Conservation (phyloP, 2,888 invertebrate genomes). For the Lamellibrachia columna region DNA sequence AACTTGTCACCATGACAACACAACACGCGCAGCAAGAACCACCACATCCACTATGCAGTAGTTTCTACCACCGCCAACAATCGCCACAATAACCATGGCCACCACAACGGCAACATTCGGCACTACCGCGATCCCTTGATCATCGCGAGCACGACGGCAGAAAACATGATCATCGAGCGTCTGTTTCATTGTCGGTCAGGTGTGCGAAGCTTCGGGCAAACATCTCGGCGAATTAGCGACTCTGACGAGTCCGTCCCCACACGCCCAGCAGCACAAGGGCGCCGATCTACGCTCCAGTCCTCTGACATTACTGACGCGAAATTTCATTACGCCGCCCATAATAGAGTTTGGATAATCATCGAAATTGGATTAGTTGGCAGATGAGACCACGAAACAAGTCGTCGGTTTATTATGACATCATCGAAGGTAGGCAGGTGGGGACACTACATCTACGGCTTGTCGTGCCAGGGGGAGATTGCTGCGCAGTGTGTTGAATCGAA, state of each 20-base stretch:
- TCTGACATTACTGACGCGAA: neutral
- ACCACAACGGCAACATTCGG: neutral
- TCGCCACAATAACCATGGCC: neutral
- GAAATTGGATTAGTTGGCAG: neutral
- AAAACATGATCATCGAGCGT: neutral
- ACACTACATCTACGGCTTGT: neutral
- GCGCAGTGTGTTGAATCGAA: neutral
- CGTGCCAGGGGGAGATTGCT: neutral
- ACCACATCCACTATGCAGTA: neutral
- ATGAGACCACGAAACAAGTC: neutral
- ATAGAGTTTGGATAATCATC: conserved; percentile 11
- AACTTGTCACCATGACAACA: neutral
- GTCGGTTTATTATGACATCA: neutral
- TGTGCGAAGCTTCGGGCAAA: neutral
- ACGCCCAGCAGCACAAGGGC: neutral
- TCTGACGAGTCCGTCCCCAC: neutral
- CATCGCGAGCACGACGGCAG: neutral
- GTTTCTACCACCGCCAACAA: neutral
- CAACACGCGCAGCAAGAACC: neutral
- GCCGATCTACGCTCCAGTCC: neutral
- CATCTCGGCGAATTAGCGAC: neutral
- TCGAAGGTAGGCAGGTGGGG: neutral
- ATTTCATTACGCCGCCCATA: neutral
- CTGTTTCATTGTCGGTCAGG: conserved; percentile 7
- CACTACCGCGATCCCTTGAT: neutral